These are phyloP conservation scores for Pollenia amentaria DNA, from an alignment of 2,888 invertebrate genomes.

Conservation along the genomic window DNA sequence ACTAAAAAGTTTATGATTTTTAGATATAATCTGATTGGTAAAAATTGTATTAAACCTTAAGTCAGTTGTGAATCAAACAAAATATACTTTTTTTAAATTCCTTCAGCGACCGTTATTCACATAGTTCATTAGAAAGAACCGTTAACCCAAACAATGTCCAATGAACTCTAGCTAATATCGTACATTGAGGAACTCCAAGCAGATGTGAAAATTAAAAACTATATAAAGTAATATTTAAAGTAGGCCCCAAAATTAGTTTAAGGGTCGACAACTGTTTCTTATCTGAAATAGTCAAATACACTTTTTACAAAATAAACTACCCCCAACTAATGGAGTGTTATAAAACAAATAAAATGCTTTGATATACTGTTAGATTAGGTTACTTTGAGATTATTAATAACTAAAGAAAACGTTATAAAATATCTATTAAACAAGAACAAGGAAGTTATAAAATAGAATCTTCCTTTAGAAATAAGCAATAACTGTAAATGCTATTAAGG, in stretches of 20 bases:
- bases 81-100: background rate
- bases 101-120: conserved; percentile 20
- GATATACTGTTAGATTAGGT: conserved; percentile 44
- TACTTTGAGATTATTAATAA: conserved; percentile 25
- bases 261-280: conserved; percentile 38
- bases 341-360: background rate
- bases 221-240: background rate
- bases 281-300: conserved; percentile 19
- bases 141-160: conserved; percentile 53
- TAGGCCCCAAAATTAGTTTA: conserved; percentile 40
- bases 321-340: conserved; percentile 25
- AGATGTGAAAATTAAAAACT: conserved; percentile 39
- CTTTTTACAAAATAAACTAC: conserved; percentile 30
- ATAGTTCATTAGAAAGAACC: conserved; percentile 17
- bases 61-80: background rate
- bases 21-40: no score
- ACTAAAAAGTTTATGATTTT: no score
- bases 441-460: conserved; percentile 48
- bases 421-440: conserved; percentile 23
- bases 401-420: conserved; percentile 46
- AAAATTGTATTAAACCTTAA: background rate
- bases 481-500: conserved; percentile 62
- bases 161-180: conserved; percentile 2
- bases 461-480: conserved; percentile 15
- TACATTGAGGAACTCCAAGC: conserved; percentile 13